These are phyloP conservation scores for Indri indri DNA, from an alignment of 2,113 vertebrate species.

Conservation along the genomic window DNA sequence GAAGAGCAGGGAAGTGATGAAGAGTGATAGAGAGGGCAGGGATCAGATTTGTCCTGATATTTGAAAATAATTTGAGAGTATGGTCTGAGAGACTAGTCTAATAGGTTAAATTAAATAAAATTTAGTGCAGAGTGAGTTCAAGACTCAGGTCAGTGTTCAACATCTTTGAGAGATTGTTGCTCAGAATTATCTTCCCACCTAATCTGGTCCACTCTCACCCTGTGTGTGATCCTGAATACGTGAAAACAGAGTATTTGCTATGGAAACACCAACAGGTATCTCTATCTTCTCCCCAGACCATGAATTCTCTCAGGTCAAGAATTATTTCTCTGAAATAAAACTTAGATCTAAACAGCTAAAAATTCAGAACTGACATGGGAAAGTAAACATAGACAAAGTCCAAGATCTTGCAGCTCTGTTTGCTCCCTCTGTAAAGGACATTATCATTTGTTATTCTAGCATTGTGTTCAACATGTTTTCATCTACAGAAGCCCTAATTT, in stretches of 20 bases:
- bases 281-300: not conserved
- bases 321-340: constrained; percentile 4
- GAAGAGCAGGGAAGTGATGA: not conserved
- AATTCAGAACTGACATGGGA: not conserved
- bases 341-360: not conserved
- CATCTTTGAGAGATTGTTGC: not conserved
- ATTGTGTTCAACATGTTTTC: not conserved
- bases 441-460: constrained; percentile 26
- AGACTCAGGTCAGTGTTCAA: not conserved
- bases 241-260: not conserved
- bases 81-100: not conserved
- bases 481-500: not conserved
- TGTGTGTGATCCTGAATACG: not conserved
- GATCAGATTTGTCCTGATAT: not conserved
- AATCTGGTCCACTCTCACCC: not conserved
- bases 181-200: not conserved
- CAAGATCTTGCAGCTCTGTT: not conserved
- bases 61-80: not conserved
- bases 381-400: constrained; percentile 1
- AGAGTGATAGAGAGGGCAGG: not conserved
- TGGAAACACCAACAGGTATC: accelerated
- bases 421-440: not conserved
- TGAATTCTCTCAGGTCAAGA: not conserved
- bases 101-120: not conserved
- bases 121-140: not conserved